A percentile compares a stretch with the other conserved stretches of the same genome.
These are phyloP conservation scores for Nymphicus hollandicus DNA, from an alignment of 2,113 vertebrate genomes.

Conservation along the genomic window DNA sequence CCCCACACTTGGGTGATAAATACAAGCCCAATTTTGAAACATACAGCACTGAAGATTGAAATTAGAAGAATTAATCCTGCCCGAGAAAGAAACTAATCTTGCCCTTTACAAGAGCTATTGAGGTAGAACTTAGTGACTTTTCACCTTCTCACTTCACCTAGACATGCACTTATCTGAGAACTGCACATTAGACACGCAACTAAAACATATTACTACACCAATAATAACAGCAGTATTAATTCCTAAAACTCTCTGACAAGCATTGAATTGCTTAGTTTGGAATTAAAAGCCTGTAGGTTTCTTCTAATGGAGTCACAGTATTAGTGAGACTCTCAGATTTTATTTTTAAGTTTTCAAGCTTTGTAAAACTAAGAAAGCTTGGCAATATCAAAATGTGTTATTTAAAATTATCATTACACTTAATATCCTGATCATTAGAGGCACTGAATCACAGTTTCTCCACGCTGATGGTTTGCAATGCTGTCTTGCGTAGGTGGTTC, in stretches of 20 bases:
- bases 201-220: neutral
- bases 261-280: neutral
- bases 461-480: neutral
- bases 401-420: neutral
- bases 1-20: rapidly evolving
- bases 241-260: neutral
- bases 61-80: rapidly evolving
- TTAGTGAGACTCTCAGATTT: neutral
- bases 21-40: neutral
- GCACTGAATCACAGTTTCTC: neutral
- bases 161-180: neutral
- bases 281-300: neutral
- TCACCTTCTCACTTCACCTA: neutral
- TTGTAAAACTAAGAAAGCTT: neutral
- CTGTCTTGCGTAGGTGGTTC: neutral
- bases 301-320: neutral
- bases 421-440: neutral
- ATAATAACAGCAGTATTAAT: neutral
- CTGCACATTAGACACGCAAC: rapidly evolving
- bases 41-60: rapidly evolving
- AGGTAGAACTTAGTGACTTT: neutral
- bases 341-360: neutral
- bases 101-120: neutral
- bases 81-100: neutral
- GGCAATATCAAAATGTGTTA: neutral